phyloP scores from a whole-genome alignment of 2,113 vertebrate species.

The human (Homo sapiens) region GRCh38 chr11:115205501-115206000 shows the following conservation, averaged over 20 bases:
- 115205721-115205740: not conserved
- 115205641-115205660: constrained; percentile 78
- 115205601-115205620: constrained; percentile 61
- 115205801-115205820: not conserved
- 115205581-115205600: constrained; percentile 57
- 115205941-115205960: not conserved
- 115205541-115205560: constrained; percentile 49
- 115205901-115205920: not conserved
- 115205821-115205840: not conserved
- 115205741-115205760: not conserved
- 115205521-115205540: not conserved
- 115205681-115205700: not conserved
- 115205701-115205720: constrained; percentile 22
- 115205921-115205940: not conserved
- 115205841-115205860: not conserved
- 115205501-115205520: fast-evolving
- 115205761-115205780: not conserved
- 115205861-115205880: not conserved
- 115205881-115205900: not conserved
- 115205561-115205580: constrained; percentile 49
- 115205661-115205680: constrained; percentile 68
- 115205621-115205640: constrained; percentile 43
- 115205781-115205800: not conserved
- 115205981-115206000: not conserved
- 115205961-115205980: not conserved